Percentiles rank a stretch among this genome's conserved stretches.
These are phyloP conservation scores for Pimephales promelas DNA, from an alignment of 2,113 vertebrate genomes.

Conservation along the genomic window DNA sequence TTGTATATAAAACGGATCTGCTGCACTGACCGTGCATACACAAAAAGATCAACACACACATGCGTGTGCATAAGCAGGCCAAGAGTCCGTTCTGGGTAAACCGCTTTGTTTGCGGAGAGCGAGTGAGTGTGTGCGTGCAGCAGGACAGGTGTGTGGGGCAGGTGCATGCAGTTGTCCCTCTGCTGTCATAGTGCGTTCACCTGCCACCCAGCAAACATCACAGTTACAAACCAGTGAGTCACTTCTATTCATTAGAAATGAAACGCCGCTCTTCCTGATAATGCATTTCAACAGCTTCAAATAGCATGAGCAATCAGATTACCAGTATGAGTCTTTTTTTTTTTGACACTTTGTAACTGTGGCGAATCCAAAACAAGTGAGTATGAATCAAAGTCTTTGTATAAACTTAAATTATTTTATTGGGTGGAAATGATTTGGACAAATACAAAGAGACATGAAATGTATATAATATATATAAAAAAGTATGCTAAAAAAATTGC, in stretches of 20 bases:
- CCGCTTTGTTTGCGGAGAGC: conserved; percentile 67
- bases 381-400: conserved; percentile 56
- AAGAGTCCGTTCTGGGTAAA: conserved; percentile 15
- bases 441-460: conserved; percentile 64
- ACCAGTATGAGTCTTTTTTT: background rate
- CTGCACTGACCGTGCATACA: background rate
- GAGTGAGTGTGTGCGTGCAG: conserved; percentile 50
- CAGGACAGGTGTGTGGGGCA: conserved; percentile 71
- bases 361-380: background rate
- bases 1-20: conserved; percentile 38
- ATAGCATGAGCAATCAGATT: background rate
- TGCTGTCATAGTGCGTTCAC: conserved; percentile 63
- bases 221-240: conserved; percentile 28
- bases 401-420: conserved; percentile 83
- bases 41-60: conserved; percentile 5
- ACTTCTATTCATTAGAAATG: conserved; percentile 38
- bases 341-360: background rate
- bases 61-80: background rate
- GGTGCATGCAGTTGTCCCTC: conserved; percentile 67
- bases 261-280: background rate
- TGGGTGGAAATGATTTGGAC: conserved; percentile 69
- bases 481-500: conserved; percentile 58
- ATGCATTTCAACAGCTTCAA: conserved; percentile 38
- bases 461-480: conserved; percentile 9
- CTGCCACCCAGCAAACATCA: conserved; percentile 55